phyloP scores from a whole-genome alignment of 1,140 invertebrate species.

The Adelges cooleyi region DNA sequence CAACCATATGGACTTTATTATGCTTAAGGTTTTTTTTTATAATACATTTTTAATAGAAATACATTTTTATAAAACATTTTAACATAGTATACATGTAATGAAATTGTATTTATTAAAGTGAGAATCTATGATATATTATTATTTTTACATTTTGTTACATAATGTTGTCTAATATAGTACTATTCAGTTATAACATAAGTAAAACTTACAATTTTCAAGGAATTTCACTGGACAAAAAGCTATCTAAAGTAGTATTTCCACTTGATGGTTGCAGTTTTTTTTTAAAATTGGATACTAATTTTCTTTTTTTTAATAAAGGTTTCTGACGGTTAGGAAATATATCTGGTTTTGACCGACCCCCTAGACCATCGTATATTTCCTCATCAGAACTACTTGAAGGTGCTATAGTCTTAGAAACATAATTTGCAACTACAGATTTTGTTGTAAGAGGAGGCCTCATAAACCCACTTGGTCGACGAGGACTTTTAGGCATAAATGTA shows the following conservation, averaged over 20 bases:
- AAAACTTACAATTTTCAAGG: too few relatives aligned
- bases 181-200: too few relatives aligned
- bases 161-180: too few relatives aligned
- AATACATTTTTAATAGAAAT: too few relatives aligned
- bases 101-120: too few relatives aligned
- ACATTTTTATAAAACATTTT: too few relatives aligned
- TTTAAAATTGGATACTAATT: conserved; percentile 21
- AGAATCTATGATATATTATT: too few relatives aligned
- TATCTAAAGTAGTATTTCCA: conserved; percentile 17
- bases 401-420: background rate
- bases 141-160: too few relatives aligned
- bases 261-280: conserved; percentile 6
- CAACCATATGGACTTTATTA: too few relatives aligned
- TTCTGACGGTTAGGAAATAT: background rate
- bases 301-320: background rate
- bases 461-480: conserved; percentile 7
- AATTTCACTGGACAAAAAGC: conserved; percentile 13
- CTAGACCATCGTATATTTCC: conserved; percentile 21
- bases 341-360: conserved; percentile 21
- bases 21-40: too few relatives aligned
- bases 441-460: conserved; percentile 19
- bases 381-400: conserved; percentile 19
- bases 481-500: conserved; percentile 15
- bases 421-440: conserved; percentile 10
- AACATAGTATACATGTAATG: too few relatives aligned